Evolutionary conservation across 2,113 vertebrate species (phyloP).

Genomic region (Solea solea): DNA sequence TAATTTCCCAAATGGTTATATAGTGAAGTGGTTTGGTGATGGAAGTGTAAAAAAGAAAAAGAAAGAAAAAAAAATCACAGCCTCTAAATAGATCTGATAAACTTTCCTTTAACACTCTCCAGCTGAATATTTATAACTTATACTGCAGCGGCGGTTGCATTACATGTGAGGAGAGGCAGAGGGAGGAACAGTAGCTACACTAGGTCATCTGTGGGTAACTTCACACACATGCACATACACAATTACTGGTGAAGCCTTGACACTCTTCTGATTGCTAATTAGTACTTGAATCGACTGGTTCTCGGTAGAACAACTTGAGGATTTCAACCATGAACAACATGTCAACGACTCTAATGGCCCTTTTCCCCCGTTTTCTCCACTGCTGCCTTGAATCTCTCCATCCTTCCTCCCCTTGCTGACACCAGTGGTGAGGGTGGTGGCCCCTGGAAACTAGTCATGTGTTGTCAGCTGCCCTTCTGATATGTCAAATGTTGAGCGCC

Average conservation of each 20-base stretch:
- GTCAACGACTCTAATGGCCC: conserved; percentile 65
- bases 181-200: conserved; percentile 44
- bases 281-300: conserved; percentile 72
- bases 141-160: conserved; percentile 32
- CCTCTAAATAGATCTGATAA: conserved; percentile 51
- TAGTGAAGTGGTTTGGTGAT: conserved; percentile 58
- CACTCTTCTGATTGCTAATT: conserved; percentile 78
- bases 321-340: conserved; percentile 73
- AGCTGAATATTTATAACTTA: conserved; percentile 48
- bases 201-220: conserved; percentile 43
- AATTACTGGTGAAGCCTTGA: conserved; percentile 62
- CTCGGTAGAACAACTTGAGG: conserved; percentile 74
- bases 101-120: conserved; percentile 54
- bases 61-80: conserved; percentile 7
- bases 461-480: conserved; percentile 27
- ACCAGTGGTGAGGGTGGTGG: conserved; percentile 7
- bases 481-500: conserved; percentile 37
- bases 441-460: conserved; percentile 14
- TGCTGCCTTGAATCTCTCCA: conserved; percentile 29
- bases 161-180: conserved; percentile 33
- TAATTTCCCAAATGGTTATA: conserved; percentile 62
- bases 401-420: conserved; percentile 20
- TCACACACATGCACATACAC: conserved; percentile 49
- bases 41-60: conserved; percentile 27
- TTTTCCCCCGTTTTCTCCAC: conserved; percentile 45